These are phyloP conservation scores for Bujurquina vittata DNA, from an alignment of 2,113 vertebrate species.

Conservation along the genomic window DNA sequence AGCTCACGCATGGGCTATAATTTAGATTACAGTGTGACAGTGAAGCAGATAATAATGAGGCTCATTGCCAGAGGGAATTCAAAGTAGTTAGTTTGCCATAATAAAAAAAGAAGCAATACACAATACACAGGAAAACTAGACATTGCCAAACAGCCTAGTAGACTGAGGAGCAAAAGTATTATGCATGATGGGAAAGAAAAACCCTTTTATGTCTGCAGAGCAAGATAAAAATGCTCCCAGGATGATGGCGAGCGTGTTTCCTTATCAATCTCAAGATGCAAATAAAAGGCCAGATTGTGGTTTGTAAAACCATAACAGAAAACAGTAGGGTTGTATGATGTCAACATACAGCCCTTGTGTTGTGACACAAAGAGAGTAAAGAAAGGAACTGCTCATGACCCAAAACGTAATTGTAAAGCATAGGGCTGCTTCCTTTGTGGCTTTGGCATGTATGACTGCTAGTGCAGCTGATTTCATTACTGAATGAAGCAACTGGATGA, in stretches of 20 bases:
- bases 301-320: background rate
- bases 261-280: background rate
- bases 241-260: background rate
- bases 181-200: background rate
- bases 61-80: background rate
- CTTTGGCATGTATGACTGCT: background rate
- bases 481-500: background rate
- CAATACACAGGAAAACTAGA: background rate
- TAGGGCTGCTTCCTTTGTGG: background rate
- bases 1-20: background rate
- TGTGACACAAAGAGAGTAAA: background rate
- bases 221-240: background rate
- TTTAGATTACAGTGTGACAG: background rate
- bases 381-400: background rate
- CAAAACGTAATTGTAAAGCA: background rate
- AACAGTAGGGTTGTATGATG: background rate
- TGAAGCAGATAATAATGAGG: background rate
- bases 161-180: background rate
- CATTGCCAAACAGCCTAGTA: background rate
- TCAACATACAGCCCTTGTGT: background rate
- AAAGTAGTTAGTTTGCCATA: background rate
- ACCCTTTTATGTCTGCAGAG: background rate
- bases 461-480: background rate
- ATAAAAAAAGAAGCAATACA: background rate
- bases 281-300: background rate